These are phyloP conservation scores for Thymelicus acteon DNA, from an alignment of 2,888 invertebrate species.

Conservation along the genomic window DNA sequence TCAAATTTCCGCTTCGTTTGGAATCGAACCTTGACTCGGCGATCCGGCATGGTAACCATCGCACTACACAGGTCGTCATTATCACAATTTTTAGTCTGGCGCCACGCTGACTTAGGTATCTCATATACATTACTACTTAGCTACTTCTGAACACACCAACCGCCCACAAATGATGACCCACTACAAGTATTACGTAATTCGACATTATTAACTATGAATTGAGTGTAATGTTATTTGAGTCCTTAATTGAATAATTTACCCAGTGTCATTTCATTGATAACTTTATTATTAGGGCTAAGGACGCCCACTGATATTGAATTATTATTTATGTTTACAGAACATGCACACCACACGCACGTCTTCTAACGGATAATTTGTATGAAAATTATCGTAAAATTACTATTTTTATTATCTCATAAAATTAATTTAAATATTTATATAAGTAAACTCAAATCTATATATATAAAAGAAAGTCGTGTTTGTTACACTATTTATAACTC, in stretches of 20 bases:
- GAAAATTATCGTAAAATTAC: background rate
- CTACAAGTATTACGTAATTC: slow-evolving; percentile 17
- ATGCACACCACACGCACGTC: slow-evolving; percentile 11
- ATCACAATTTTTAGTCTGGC: background rate
- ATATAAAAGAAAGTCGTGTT: no score
- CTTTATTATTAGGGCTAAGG: slow-evolving; percentile 53
- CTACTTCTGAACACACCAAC: background rate
- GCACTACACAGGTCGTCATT: no score
- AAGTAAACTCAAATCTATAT: no score
- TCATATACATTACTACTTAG: background rate
- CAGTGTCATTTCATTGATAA: slow-evolving; percentile 47
- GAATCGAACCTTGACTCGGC: no score
- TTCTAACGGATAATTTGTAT: background rate
- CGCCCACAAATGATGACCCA: slow-evolving; percentile 1
- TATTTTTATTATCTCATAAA: background rate
- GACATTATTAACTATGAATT: slow-evolving; percentile 29
- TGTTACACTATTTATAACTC: no score
- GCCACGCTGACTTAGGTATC: background rate
- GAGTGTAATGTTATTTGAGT: slow-evolving; percentile 16
- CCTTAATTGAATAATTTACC: slow-evolving; percentile 32
- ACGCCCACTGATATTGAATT: slow-evolving; percentile 62
- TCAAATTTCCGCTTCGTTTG: no score
- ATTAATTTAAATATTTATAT: background rate
- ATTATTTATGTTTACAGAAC: slow-evolving; percentile 15
- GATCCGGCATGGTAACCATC: no score